phyloP scores from a whole-genome alignment of 2,888 invertebrate genomes.

The Cryptocephalus moraei region DNA sequence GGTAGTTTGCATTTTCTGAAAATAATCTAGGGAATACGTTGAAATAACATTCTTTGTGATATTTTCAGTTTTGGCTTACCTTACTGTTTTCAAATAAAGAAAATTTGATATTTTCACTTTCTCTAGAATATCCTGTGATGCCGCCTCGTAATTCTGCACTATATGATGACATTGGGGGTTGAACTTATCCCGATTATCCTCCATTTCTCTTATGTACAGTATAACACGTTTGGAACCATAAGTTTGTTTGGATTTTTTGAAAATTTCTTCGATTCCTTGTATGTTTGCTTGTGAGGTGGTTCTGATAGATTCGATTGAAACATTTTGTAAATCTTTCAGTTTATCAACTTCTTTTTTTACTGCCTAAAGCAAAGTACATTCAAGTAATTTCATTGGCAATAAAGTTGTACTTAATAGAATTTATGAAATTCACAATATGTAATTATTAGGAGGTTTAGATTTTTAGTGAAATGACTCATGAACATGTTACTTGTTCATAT shows the following conservation, averaged over 20 bases:
- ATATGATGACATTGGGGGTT: too few relatives aligned
- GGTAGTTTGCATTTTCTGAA: conserved; percentile 26
- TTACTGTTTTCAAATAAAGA: conserved; percentile 10
- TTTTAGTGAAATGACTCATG: too few relatives aligned
- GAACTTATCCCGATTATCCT: too few relatives aligned
- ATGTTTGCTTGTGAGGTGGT: neutral
- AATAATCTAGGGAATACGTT: conserved; percentile 21
- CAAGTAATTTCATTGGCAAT: too few relatives aligned
- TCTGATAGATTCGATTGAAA: neutral
- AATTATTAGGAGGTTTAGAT: too few relatives aligned
- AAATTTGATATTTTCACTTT: conserved; percentile 11
- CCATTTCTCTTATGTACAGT: too few relatives aligned
- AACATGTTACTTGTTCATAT: too few relatives aligned
- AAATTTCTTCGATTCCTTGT: neutral
- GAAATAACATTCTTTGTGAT: neutral
- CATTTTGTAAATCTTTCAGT: conserved; percentile 6
- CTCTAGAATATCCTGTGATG: conserved; percentile 2
- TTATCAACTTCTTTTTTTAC: conserved; percentile 6
- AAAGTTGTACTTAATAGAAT: too few relatives aligned
- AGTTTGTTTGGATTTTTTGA: conserved; percentile 1
- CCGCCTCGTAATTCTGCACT: too few relatives aligned
- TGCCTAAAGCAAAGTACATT: conserved; percentile 3
- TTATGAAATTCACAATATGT: too few relatives aligned
- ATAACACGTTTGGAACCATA: neutral
- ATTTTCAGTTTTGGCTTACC: conserved; percentile 3